These are phyloP conservation scores for Sminthurides aquaticus DNA, from an alignment of 2,888 invertebrate genomes.

Conservation along the genomic window DNA sequence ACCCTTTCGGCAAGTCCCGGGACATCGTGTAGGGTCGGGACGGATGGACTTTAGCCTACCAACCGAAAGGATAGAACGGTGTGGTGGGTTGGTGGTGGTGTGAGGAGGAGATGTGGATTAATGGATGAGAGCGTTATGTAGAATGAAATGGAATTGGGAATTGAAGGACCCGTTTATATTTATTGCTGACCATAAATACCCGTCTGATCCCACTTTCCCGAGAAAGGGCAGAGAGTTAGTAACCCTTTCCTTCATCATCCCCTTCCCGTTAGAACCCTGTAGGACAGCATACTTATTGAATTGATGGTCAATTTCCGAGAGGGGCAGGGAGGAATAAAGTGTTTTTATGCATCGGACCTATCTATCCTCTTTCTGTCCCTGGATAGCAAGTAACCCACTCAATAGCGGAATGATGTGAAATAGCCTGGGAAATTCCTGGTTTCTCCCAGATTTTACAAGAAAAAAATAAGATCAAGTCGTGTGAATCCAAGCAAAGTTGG, in stretches of 20 bases:
- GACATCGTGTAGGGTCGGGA: neutral
- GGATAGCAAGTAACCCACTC: too few relatives aligned
- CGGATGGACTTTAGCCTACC: neutral
- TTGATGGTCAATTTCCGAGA: neutral
- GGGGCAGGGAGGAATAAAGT: too few relatives aligned
- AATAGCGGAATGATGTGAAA: too few relatives aligned
- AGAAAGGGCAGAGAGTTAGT: neutral
- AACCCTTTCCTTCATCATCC: neutral
- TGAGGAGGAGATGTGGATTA: neutral
- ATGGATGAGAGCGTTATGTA: neutral
- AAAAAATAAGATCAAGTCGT: too few relatives aligned
- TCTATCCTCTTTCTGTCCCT: too few relatives aligned
- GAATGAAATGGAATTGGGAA: neutral
- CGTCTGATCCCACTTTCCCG: neutral
- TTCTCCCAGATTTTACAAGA: too few relatives aligned
- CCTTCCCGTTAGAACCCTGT: too few relatives aligned
- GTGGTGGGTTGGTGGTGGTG: neutral
- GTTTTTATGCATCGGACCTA: too few relatives aligned
- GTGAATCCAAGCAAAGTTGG: too few relatives aligned
- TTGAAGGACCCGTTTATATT: neutral
- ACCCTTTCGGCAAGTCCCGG: constrained; percentile 1
- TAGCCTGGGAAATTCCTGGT: too few relatives aligned
- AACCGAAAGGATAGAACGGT: neutral
- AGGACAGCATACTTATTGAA: too few relatives aligned
- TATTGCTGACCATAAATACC: neutral